A percentile compares a stretch with the other conserved stretches of the same genome.
Evolutionary conservation across 2,888 invertebrate genomes (phyloP).

Genomic region (Tetropium fuscum): DNA sequence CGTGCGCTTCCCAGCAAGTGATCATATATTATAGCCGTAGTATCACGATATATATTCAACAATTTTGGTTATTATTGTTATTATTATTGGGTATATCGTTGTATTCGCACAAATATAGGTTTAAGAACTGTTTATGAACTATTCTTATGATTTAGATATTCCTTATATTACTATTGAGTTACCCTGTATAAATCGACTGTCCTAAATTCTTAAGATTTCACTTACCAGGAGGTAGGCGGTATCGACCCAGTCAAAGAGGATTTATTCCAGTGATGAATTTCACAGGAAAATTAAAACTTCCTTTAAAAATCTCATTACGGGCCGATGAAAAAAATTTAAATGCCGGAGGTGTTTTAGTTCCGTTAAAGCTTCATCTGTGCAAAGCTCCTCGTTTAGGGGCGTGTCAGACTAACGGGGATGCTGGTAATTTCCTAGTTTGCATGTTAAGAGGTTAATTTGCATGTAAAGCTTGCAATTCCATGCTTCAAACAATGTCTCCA

Average conservation of each 20-base stretch:
- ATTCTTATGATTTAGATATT: too few species aligned
- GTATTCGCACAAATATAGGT: too few species aligned
- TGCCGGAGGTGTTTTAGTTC: slow-evolving; percentile 35
- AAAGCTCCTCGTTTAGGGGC: slow-evolving; percentile 43
- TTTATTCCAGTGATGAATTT: slow-evolving; percentile 14
- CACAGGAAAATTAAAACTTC: slow-evolving; percentile 26
- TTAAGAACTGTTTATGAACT: too few species aligned
- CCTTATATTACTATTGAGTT: too few species aligned
- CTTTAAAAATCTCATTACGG: slow-evolving; percentile 27
- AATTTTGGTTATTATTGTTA: too few species aligned
- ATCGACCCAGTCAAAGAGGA: neutral
- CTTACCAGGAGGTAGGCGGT: too few species aligned
- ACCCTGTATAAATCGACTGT: too few species aligned
- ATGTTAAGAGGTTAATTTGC: slow-evolving; percentile 66
- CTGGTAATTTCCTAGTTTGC: slow-evolving; percentile 65
- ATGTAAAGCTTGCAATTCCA: slow-evolving; percentile 62
- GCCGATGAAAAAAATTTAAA: slow-evolving; percentile 11
- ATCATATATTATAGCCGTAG: too few species aligned
- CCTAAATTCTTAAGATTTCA: too few species aligned
- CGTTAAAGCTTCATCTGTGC: slow-evolving; percentile 27
- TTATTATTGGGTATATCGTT: too few species aligned
- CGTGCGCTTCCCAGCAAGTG: too few species aligned
- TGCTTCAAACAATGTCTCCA: slow-evolving; percentile 65
- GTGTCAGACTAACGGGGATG: slow-evolving; percentile 52
- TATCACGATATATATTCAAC: too few species aligned